A percentile compares a stretch with the other conserved stretches of the same genome.
Evolutionary conservation across 2,888 invertebrate species (phyloP).

Genomic region (Catonia carolina): DNA sequence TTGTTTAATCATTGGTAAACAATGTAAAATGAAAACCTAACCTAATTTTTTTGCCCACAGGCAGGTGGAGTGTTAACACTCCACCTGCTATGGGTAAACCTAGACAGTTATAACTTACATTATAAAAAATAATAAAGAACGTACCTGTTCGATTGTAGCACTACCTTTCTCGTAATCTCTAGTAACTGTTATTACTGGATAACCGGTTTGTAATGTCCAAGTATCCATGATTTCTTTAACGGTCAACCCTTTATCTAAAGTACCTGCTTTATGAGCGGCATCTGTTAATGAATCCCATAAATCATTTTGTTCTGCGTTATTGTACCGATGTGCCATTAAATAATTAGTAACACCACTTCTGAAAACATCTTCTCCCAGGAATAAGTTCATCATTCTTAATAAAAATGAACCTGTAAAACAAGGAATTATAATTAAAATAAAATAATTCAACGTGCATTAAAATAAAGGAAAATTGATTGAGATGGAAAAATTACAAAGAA

Average conservation of each 20-base stretch:
- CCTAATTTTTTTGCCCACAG: too few species aligned
- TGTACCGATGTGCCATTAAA: slow-evolving; percentile 29
- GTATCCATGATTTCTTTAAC: slow-evolving; percentile 78
- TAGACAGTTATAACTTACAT: too few species aligned
- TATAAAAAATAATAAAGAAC: background rate
- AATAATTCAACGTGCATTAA: too few species aligned
- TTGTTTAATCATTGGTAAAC: too few species aligned
- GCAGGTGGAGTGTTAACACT: too few species aligned
- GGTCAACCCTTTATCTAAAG: slow-evolving; percentile 47
- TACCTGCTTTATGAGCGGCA: slow-evolving; percentile 55
- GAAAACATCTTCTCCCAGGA: slow-evolving; percentile 70
- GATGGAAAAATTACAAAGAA: too few species aligned
- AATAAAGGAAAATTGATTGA: too few species aligned
- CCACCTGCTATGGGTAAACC: too few species aligned
- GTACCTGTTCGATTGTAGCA: slow-evolving; percentile 50
- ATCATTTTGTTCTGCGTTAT: slow-evolving; percentile 68
- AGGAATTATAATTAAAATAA: too few species aligned
- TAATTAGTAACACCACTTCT: slow-evolving; percentile 46
- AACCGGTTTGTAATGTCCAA: slow-evolving; percentile 83
- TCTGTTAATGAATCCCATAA: slow-evolving; percentile 75
- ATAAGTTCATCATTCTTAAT: slow-evolving; percentile 85
- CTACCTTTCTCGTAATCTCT: slow-evolving; percentile 51
- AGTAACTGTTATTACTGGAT: slow-evolving; percentile 64
- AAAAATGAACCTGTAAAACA: slow-evolving; percentile 45
- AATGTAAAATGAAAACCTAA: too few species aligned